These are phyloP conservation scores for Arnoldichthys spilopterus DNA, from an alignment of 2,797 vertebrate genomes.

Conservation along the genomic window DNA sequence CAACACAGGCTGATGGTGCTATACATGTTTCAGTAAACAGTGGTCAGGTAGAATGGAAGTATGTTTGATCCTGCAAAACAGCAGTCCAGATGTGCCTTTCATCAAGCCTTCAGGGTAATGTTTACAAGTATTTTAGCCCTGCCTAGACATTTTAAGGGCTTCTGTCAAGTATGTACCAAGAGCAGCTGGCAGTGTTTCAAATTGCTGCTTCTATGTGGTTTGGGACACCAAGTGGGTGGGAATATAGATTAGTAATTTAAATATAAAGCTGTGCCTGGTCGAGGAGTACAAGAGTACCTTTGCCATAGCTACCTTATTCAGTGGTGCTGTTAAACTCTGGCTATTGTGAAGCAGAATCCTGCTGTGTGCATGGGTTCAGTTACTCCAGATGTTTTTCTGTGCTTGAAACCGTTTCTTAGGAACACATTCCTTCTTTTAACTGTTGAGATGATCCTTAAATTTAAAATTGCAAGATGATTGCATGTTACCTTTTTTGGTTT, in stretches of 20 bases:
- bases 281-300: not conserved
- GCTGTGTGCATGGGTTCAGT: not conserved
- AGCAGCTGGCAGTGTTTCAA: slow-evolving; percentile 15
- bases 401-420: slow-evolving; percentile 6
- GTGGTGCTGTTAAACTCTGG: slow-evolving; percentile 37
- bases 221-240: not conserved
- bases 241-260: not conserved
- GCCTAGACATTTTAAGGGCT: not conserved
- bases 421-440: slow-evolving; percentile 60
- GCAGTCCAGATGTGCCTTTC: slow-evolving; percentile 42
- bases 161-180: not conserved
- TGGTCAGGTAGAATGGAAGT: slow-evolving; percentile 2
- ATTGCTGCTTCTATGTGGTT: slow-evolving; percentile 3
- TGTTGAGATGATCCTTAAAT: slow-evolving; percentile 40
- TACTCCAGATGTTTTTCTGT: slow-evolving; percentile 16
- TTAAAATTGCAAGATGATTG: slow-evolving; percentile 43
- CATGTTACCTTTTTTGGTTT: slow-evolving; percentile 61
- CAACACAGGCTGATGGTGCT: slow-evolving; percentile 7
- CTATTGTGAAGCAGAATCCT: slow-evolving; percentile 34
- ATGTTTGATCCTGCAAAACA: slow-evolving; percentile 6
- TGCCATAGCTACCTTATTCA: slow-evolving; percentile 18
- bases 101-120: slow-evolving; percentile 20
- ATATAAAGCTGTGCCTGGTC: not conserved
- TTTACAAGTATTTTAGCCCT: slow-evolving; percentile 41
- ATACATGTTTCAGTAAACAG: slow-evolving; percentile 4